Evolutionary conservation across 2,113 vertebrate species (phyloP).

Genomic region (Thryonomys swinderianus): DNA sequence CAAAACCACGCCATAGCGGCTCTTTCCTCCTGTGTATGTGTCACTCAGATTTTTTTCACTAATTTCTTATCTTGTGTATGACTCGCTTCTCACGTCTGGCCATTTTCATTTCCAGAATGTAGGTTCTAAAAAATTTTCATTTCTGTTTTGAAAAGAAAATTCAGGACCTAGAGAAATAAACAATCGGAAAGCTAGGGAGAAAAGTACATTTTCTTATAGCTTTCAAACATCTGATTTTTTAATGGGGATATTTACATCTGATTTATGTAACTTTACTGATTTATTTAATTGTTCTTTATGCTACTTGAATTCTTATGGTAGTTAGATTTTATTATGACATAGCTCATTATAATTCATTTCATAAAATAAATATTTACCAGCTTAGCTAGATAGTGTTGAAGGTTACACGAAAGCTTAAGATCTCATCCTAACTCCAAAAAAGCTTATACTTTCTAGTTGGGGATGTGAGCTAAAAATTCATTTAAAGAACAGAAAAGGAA

Average conservation of each 20-base stretch:
- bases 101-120: not conserved
- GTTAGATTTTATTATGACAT: not conserved
- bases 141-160: slow-evolving; percentile 30
- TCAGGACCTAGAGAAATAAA: not conserved
- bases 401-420: not conserved
- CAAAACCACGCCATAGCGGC: not conserved
- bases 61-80: not conserved
- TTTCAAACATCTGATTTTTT: not conserved
- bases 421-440: not conserved
- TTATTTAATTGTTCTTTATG: not conserved
- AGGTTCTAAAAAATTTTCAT: not conserved
- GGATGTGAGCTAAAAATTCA: not conserved
- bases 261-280: slow-evolving; percentile 1
- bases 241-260: not conserved
- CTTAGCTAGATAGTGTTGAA: not conserved
- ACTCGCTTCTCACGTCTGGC: accelerated
- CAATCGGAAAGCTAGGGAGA: slow-evolving; percentile 5
- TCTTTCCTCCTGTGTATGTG: accelerated
- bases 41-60: not conserved
- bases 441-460: not conserved
- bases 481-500: not conserved
- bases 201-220: not conserved
- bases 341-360: slow-evolving; percentile 6
- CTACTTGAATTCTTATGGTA: not conserved
- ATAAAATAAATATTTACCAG: not conserved